phyloP scores from a whole-genome alignment of 2,888 invertebrate genomes.

The Thecocarcelia acutangulata region DNA sequence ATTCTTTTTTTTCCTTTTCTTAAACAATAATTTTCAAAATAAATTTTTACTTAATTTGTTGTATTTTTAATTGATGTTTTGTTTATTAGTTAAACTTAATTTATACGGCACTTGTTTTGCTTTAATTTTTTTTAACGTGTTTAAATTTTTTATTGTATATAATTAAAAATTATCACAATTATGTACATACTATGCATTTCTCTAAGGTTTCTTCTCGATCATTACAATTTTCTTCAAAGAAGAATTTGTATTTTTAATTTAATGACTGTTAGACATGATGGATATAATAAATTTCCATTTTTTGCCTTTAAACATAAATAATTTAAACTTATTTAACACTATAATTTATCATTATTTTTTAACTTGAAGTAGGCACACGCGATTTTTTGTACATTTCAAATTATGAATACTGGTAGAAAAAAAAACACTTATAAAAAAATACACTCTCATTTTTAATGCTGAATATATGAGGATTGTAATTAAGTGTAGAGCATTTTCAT shows the following conservation, averaged over 20 bases:
- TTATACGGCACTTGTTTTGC: slow-evolving; percentile 51
- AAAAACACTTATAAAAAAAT: neutral
- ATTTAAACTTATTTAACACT: slow-evolving; percentile 42
- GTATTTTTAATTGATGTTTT: neutral
- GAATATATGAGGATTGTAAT: neutral
- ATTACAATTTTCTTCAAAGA: slow-evolving; percentile 11
- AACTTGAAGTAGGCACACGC: slow-evolving; percentile 55
- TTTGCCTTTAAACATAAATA: slow-evolving; percentile 11
- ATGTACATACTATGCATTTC: neutral
- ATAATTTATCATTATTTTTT: slow-evolving; percentile 46
- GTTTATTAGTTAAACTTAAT: slow-evolving; percentile 23
- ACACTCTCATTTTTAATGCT: slow-evolving; percentile 50
- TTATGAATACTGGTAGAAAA: slow-evolving; percentile 6
- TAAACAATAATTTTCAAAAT: slow-evolving; percentile 16
- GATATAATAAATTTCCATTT: slow-evolving; percentile 43
- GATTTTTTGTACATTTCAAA: slow-evolving; percentile 24
- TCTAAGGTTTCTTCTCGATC: slow-evolving; percentile 5
- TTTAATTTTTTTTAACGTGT: slow-evolving; percentile 22
- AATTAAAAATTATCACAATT: slow-evolving; percentile 55
- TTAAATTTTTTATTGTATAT: neutral
- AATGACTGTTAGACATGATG: slow-evolving; percentile 56
- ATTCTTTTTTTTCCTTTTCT: slow-evolving; percentile 49
- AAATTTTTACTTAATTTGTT: slow-evolving; percentile 11
- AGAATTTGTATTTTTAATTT: slow-evolving; percentile 39
- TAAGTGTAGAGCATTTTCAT: slow-evolving; percentile 15